Base-by-base conservation (phyloP, 2,797 vertebrate species). In the Podarcis siculus region DNA sequence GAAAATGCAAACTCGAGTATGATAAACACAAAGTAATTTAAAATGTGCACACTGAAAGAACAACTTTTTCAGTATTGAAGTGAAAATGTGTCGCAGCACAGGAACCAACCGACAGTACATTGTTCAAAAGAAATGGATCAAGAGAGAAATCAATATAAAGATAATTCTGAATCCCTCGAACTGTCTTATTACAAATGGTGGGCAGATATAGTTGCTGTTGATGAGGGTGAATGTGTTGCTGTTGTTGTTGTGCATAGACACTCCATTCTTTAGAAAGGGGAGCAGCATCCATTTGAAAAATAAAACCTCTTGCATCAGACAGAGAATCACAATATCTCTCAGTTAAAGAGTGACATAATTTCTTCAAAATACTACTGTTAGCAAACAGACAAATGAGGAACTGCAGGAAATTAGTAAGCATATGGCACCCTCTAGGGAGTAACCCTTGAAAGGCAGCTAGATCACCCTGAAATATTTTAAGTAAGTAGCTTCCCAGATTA, bases 361-460 rank as follows among this genome's bases (percentile, higher is more conserved):
- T 32, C 1, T 0, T 2, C 1, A 19, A 69, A 12, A 2, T 2
- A 21, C 32, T 37, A 81, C 84, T 85, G 88, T 25, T 39, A 79
- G 66, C 35, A 6, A 89, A 1, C 8, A 0, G 15, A 82, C 23
- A 37, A 77, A 82, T 35, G 5, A 45, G 66, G 21, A 25, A n/a
- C 75, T 13, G 85, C 81, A 4, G n/a, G 94, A 86, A 89, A 86
- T 93, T 55, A 90, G 82, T 2, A 89, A 90, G 84, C 1, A 89
- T 81, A 88, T 94, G 95, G 96, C 92, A 96, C 97, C 97, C 96
- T 97, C 97, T 97, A 97, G 96, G 92, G 97, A 96, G 86, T 85
- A 89, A 69, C 0, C 67, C 77, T 77, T 0, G 95, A 91, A 97
- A 92, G 90, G 72, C 82, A 91, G 76, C 90, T 8, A 1, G 55